Conservation (phyloP, 2,797 vertebrate species). For the Buceros bicornis region DNA sequence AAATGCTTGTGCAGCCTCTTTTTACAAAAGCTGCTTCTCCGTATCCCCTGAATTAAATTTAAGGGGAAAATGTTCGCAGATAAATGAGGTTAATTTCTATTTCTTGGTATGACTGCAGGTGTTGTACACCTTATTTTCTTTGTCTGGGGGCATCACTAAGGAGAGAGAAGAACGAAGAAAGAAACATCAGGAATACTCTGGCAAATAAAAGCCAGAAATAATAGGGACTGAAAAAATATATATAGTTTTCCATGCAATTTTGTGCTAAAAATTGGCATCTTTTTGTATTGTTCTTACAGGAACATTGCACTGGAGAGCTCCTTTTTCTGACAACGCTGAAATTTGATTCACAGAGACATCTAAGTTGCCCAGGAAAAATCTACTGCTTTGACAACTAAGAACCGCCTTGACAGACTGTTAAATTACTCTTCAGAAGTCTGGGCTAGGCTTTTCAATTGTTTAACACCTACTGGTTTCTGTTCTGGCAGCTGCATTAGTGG, state of each 20-base stretch:
- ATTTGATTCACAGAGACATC: slow-evolving; percentile 7
- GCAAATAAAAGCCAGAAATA: neutral
- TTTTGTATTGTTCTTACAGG: neutral
- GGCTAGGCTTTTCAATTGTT: slow-evolving; percentile 22
- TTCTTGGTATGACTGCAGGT: neutral
- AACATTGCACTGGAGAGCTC: neutral
- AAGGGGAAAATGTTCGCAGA: slow-evolving; percentile 11
- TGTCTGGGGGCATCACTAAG: neutral
- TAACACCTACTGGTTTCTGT: slow-evolving; percentile 24
- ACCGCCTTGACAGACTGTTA: neutral
- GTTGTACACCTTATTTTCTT: neutral
- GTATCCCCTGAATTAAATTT: neutral
- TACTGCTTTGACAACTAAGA: neutral
- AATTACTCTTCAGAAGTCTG: neutral
- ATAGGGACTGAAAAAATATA: neutral
- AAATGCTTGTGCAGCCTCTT: neutral
- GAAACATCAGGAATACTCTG: neutral
- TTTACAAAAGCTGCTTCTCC: neutral
- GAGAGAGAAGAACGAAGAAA: slow-evolving; percentile 18
- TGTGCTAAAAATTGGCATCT: neutral
- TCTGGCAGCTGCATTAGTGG: slow-evolving; percentile 34
- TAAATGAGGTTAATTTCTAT: slow-evolving; percentile 37
- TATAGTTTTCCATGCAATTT: neutral
- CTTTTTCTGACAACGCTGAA: neutral
- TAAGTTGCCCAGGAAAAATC: neutral